Evolutionary conservation across 2,113 vertebrate genomes (phyloP).

Genomic region (Nerophis lumbriciformis): DNA sequence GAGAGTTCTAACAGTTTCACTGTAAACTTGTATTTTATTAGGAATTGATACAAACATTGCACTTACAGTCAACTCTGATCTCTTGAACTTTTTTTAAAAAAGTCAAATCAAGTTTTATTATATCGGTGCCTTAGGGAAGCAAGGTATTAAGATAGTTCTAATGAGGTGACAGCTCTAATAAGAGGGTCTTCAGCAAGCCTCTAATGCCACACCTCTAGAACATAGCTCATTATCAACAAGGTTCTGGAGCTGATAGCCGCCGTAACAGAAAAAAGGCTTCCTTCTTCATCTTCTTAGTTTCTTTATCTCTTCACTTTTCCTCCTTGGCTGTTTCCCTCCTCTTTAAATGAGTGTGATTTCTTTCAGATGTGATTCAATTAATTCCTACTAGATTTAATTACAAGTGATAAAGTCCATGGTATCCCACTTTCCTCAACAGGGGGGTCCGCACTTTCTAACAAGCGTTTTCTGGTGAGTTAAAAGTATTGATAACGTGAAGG

Average conservation of each 20-base stretch:
- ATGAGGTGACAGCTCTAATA: slow-evolving; percentile 77
- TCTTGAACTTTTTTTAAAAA: slow-evolving; percentile 39
- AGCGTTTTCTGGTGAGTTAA: slow-evolving; percentile 68
- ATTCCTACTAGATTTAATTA: slow-evolving; percentile 80
- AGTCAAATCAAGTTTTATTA: slow-evolving; percentile 67
- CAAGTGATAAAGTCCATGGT: slow-evolving; percentile 70
- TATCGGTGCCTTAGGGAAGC: slow-evolving; percentile 66
- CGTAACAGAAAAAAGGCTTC: slow-evolving; percentile 26
- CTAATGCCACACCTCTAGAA: slow-evolving; percentile 58
- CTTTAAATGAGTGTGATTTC: slow-evolving; percentile 74
- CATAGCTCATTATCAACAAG: slow-evolving; percentile 62
- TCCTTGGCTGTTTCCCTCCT: slow-evolving; percentile 53
- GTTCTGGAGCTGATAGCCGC: slow-evolving; percentile 66
- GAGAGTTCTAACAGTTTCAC: slow-evolving; percentile 37
- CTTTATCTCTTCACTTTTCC: slow-evolving; percentile 45
- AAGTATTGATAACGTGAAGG: slow-evolving; percentile 63
- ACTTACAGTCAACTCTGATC: slow-evolving; percentile 34
- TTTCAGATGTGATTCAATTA: slow-evolving; percentile 79
- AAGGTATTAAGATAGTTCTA: slow-evolving; percentile 74
- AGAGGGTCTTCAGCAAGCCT: slow-evolving; percentile 69
- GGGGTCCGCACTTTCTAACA: slow-evolving; percentile 67
- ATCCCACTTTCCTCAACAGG: slow-evolving; percentile 68
- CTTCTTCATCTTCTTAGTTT: slow-evolving; percentile 27
- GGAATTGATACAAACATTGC: too few relatives aligned
- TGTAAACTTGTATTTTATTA: not conserved